A percentile compares a stretch with the other conserved stretches of the same genome.
Conservation (phyloP, 2,113 vertebrate genomes). For the Illadopsis cleaveri region DNA sequence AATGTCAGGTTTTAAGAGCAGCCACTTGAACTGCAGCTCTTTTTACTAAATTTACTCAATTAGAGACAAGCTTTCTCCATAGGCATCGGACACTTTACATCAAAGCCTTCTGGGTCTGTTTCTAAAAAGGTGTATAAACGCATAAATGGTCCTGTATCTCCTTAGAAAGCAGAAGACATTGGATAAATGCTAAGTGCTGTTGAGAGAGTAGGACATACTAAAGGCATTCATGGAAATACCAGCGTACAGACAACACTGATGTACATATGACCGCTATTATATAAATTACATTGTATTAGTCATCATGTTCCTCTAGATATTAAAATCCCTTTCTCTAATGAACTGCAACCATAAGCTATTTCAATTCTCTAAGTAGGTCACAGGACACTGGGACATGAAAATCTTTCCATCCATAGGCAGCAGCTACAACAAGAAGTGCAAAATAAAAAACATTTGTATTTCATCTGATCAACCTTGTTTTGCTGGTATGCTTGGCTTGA, state of each 20-base stretch:
- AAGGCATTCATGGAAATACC: not conserved
- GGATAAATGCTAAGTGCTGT: not conserved
- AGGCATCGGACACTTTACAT: not conserved
- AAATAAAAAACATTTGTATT: not conserved
- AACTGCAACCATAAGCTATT: constrained; percentile 17
- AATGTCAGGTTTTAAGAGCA: not conserved
- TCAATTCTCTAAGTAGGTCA: constrained; percentile 50
- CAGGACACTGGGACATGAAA: constrained; percentile 30
- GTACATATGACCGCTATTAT: not conserved
- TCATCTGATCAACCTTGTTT: not conserved
- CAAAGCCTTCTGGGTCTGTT: not conserved
- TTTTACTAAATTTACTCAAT: not conserved
- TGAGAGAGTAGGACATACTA: not conserved
- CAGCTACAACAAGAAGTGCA: not conserved
- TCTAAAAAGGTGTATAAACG: not conserved
- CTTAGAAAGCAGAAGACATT: not conserved
- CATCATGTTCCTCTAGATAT: not conserved
- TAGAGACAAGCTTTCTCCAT: not conserved
- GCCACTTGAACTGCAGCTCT: not conserved
- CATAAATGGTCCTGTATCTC: not conserved
- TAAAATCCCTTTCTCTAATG: constrained; percentile 42
- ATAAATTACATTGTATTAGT: not conserved
- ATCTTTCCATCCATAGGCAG: not conserved
- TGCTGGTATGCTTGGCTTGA: not conserved
- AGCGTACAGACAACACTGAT: not conserved